Base-by-base conservation (phyloP, 1,140 invertebrate species). In the Ganaspis sp. region DNA sequence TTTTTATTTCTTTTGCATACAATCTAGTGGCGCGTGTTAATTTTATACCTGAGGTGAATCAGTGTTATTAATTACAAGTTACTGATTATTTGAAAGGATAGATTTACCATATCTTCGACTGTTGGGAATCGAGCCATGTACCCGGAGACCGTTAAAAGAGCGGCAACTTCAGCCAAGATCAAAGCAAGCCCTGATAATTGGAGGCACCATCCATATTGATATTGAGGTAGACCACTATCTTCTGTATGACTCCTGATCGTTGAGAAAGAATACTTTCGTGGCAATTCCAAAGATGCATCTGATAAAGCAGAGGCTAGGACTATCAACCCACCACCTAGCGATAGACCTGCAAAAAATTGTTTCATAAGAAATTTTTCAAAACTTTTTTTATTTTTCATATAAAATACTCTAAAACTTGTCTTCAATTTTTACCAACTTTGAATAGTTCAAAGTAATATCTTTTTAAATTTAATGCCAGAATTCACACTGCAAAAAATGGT, bases 151-250 rank as follows among this genome's bases (percentile, higher is more conserved):
- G 92, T 93, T 72, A 95, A 90, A 19, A 94, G 90, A 1, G 94
- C 95, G 0, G 94, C 93, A 70, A 95, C 85, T 88, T 95, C 94
- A 9, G 94, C 92, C 81, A 94, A 90, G 76, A 95, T 93, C 76
- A 95, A 92, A 49, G 94, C 93, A 45, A 93, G 89, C 29, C 94
- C 93, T 5, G 94, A 94, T 12, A 94, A 92, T 81, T 95, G 93
- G 85, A 95, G 95, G 74, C 94, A 94, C 94, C 94, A 95, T 58
- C 94, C 95, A 86, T 95, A 95, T 23, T 92, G 91, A 87, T 94
- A 94, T 77, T 93, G 92, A 80, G 92, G 93, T 71, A 90, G 76
- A 73, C 86, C 85, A 58, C 88, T 88, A 73, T 90, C 87, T 15
- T 90, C 88, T 26, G 84, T 77, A 72, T 88, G 84, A 78, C 83